Evolutionary conservation across 2,888 invertebrate species (phyloP).

Genomic region (Torymus aiolomorphi): DNA sequence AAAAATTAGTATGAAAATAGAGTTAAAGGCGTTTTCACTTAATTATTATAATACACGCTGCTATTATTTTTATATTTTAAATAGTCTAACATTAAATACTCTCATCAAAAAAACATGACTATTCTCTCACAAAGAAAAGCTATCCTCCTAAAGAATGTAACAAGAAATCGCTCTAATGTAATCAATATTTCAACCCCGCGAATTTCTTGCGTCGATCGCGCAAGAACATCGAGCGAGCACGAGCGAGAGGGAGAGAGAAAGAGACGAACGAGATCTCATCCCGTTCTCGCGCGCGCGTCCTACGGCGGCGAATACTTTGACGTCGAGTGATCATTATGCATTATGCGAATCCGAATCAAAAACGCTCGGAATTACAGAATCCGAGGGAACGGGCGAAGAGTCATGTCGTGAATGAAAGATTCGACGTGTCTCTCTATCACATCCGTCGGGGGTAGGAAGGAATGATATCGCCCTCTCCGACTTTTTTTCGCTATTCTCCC

Average conservation of each 20-base stretch:
- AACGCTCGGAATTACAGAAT: constrained; percentile 37
- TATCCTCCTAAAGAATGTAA: not conserved
- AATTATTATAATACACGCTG: no score
- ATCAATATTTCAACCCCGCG: constrained; percentile 13
- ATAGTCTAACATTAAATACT: no score
- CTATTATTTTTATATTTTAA: no score
- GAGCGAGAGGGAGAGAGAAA: no score
- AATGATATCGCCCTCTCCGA: constrained; percentile 11
- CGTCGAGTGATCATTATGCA: constrained; percentile 55
- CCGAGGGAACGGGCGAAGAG: not conserved
- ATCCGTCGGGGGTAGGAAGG: not conserved
- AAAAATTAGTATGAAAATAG: no score
- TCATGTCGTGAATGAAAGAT: constrained; percentile 44
- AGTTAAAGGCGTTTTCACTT: no score
- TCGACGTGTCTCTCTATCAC: constrained; percentile 21
- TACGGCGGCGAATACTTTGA: constrained; percentile 35
- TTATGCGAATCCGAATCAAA: constrained; percentile 39
- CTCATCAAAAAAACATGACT: no score
- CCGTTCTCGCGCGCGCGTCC: not conserved
- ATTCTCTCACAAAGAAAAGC: not conserved
- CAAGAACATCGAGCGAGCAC: not conserved
- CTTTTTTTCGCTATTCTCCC: not conserved
- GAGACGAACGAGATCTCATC: not conserved
- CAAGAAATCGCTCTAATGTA: not conserved
- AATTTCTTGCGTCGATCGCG: constrained; percentile 16